These are phyloP conservation scores for Magallana angulata DNA, from an alignment of 1,140 invertebrate species.

Conservation along the genomic window DNA sequence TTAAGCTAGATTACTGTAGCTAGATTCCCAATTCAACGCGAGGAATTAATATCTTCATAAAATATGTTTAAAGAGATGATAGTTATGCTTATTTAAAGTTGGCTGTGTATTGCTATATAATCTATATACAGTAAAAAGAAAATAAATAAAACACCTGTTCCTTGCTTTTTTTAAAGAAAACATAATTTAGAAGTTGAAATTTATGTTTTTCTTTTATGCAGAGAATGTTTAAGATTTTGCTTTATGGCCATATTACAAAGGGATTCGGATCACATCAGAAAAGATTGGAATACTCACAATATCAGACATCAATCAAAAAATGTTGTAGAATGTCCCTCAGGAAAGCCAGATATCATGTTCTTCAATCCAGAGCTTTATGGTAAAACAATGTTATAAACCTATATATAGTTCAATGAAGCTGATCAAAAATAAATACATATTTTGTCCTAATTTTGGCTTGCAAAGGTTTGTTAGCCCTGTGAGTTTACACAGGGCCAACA, in stretches of 20 bases:
- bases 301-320: neutral
- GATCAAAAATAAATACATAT: too few species aligned
- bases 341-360: slow-evolving; percentile 3
- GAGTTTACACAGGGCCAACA: too few species aligned
- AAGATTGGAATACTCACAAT: neutral
- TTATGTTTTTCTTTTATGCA: neutral
- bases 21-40: too few species aligned
- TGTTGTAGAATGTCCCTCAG: neutral
- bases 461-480: too few species aligned
- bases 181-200: neutral
- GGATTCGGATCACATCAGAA: neutral
- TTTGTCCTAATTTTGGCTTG: too few species aligned
- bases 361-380: neutral
- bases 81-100: neutral
- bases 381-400: neutral
- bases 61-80: neutral
- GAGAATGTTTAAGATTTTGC: neutral
- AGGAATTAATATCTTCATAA: neutral
- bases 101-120: neutral
- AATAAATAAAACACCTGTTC: neutral
- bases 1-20: neutral
- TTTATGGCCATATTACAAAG: neutral
- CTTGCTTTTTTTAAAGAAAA: too few species aligned
- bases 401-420: too few species aligned
- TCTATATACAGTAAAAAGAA: neutral